Evolutionary conservation across 2,797 vertebrate genomes (phyloP).

Genomic region (Gila robusta): DNA sequence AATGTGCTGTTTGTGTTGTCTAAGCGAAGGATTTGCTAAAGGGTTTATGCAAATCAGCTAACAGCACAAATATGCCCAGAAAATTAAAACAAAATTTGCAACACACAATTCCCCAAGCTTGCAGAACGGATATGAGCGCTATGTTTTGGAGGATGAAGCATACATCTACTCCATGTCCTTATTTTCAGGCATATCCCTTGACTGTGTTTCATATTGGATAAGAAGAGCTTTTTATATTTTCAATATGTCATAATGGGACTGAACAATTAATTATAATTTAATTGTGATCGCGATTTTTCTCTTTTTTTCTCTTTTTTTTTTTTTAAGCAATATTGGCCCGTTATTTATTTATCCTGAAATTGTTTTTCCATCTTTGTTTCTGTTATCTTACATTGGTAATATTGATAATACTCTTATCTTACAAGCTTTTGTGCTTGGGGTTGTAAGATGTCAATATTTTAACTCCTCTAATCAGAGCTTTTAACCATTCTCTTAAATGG

Average conservation of each 20-base stretch:
- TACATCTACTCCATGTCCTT: background rate
- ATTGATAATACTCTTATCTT: no score
- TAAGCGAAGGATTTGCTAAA: background rate
- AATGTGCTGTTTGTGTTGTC: background rate
- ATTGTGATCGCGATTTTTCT: background rate
- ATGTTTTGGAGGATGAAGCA: background rate
- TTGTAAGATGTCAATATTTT: constrained; percentile 4
- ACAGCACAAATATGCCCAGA: background rate
- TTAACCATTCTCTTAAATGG: background rate
- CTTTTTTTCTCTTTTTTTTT: no score
- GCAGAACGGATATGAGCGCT: background rate
- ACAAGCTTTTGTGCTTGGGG: background rate
- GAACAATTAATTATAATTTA: background rate
- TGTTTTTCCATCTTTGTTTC: background rate
- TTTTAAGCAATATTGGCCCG: background rate
- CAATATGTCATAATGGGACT: background rate
- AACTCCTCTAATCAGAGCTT: background rate
- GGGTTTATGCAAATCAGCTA: background rate
- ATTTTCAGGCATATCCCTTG: background rate
- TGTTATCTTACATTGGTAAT: background rate
- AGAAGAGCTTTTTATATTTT: background rate
- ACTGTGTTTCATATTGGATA: background rate
- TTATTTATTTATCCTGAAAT: background rate
- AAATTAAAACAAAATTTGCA: background rate
- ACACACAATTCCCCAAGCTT: background rate